Evolutionary conservation across 2,797 vertebrate species (phyloP), one percentile per base, ranked within the genome.

Genomic region (Cuniculus paca): DNA sequence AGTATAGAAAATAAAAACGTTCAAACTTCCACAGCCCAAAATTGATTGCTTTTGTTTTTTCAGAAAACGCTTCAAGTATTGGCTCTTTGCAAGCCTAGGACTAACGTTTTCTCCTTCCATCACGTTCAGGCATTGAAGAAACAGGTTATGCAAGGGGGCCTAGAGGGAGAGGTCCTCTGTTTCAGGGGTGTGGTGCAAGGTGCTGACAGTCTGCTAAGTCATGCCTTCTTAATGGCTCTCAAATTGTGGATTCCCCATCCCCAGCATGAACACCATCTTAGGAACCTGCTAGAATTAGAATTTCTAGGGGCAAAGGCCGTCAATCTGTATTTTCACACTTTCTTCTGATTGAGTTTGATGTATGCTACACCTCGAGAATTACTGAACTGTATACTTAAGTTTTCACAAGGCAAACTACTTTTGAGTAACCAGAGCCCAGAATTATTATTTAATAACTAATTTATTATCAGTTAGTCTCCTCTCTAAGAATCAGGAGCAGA

Each of bases 321-420:
- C 39, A 34, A 8, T 56, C 14, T 79, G 36, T 28, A 50, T 91
- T 93, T 90, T 83, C 63, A 65, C 56, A 83, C 39, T 58, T 95
- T 87, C 3, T 94, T 94, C 39, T 84, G 77, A 52, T 28, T 72
- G 94, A 39, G 92, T 88, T 88, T 63, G 48, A 72, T 85, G 3
- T 63, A 12, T 7, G 52, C 20, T 83, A 42, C 16, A 63, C 24
- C 74, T 89, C 89, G 88, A 92, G 39, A 95, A 52, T 50, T 54
- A 92, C n/a, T 68, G 75, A 52, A 24, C 31, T 63, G 19, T n/a
- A 56, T 4, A 70, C 7, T 77, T 78, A 16, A 16, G 2, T 60
- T 93, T 93, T 88, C 19, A 63, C 10, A 90, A 78, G 56, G 17
- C 45, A 74, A 88, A 58, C 5, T 90, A 56, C 58, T 78, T 87